A percentile compares a stretch with the other conserved stretches of the same genome.
phyloP scores from a whole-genome alignment of 2,888 invertebrate species.

The Caenorhabditis zanzibari region DNA sequence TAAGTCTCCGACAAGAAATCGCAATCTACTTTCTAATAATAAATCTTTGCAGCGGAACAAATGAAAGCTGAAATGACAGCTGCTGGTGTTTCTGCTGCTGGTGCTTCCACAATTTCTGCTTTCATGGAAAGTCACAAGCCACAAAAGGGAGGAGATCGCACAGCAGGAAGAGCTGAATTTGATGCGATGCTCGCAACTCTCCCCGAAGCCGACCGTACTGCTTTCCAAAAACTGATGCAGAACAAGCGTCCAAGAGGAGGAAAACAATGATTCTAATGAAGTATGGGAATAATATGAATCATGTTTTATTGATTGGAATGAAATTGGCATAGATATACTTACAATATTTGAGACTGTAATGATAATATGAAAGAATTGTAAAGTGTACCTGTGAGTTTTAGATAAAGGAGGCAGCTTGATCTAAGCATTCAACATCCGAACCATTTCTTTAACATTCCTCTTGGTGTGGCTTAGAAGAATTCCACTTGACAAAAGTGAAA shows the following conservation, averaged over 20 bases:
- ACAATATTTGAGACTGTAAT: neutral
- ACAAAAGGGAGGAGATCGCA: conserved; percentile 19
- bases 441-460: too few species aligned
- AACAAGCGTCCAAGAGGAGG: conserved; percentile 8
- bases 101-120: conserved; percentile 29
- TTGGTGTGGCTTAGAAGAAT: too few species aligned
- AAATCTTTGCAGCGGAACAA: conserved; percentile 25
- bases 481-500: too few species aligned
- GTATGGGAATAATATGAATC: neutral
- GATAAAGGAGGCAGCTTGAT: too few species aligned
- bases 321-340: neutral
- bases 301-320: conserved; percentile 3
- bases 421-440: too few species aligned
- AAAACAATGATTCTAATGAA: neutral
- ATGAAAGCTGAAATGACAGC: conserved; percentile 43
- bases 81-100: conserved; percentile 39
- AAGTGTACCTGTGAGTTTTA: conserved; percentile 1
- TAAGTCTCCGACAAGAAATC: neutral
- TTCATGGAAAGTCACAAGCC: conserved; percentile 43
- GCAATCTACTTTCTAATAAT: neutral
- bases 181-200: conserved; percentile 46
- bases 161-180: conserved; percentile 25
- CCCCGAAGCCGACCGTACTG: conserved; percentile 35
- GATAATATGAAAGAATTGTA: neutral
- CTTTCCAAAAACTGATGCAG: conserved; percentile 44